Evolutionary conservation across 2,888 invertebrate species (phyloP).

Genomic region (Xestia sexstrigata): DNA sequence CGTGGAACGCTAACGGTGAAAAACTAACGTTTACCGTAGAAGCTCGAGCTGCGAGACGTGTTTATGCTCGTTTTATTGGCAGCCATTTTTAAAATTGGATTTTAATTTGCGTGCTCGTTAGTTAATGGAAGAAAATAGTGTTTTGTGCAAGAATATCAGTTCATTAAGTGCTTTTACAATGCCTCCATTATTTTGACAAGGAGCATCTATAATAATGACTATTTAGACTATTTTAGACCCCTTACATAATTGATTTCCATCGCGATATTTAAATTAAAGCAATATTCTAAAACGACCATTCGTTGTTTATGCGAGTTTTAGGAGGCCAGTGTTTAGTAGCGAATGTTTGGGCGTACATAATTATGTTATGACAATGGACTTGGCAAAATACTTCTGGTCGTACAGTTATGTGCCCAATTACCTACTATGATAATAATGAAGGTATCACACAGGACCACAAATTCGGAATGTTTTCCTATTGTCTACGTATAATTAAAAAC

Average conservation of each 20-base stretch:
- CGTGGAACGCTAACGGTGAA: slow-evolving; percentile 48
- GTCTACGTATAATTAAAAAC: background rate
- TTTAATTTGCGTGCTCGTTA: slow-evolving; percentile 48
- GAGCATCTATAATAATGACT: slow-evolving; percentile 6
- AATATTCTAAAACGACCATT: background rate
- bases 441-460: background rate
- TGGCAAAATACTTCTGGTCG: slow-evolving; percentile 12
- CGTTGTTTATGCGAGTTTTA: background rate
- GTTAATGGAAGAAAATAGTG: slow-evolving; percentile 21
- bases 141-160: background rate
- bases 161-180: slow-evolving; percentile 13
- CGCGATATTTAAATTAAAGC: slow-evolving; percentile 12
- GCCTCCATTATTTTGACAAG: background rate
- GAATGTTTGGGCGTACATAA: slow-evolving; percentile 15
- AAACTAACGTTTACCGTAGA: slow-evolving; percentile 51
- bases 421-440: background rate
- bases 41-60: slow-evolving; percentile 21
- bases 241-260: slow-evolving; percentile 2
- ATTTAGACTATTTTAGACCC: background rate
- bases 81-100: slow-evolving; percentile 42
- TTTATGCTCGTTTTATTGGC: slow-evolving; percentile 34
- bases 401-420: background rate
- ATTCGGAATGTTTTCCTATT: background rate
- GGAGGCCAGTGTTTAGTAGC: slow-evolving; percentile 1
- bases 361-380: slow-evolving; percentile 27